phyloP scores from a whole-genome alignment of 2,113 vertebrate genomes.

The Lampris megalopsis region DNA sequence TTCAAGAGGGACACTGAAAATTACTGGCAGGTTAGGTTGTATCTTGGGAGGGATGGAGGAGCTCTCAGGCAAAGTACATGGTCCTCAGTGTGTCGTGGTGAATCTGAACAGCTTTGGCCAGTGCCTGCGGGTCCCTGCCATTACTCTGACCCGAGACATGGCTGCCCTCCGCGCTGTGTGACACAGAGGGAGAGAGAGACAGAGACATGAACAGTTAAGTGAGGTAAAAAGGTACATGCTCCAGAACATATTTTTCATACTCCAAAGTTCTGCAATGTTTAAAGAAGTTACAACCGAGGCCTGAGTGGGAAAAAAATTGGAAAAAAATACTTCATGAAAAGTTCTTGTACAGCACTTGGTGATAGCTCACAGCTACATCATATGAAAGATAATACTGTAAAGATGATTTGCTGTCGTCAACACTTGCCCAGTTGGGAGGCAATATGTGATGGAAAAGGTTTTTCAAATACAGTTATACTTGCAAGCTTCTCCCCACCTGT shows the following conservation, averaged over 20 bases:
- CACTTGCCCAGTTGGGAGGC: too few species aligned
- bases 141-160: conserved; percentile 85
- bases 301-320: too few species aligned
- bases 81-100: conserved; percentile 84
- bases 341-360: too few species aligned
- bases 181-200: neutral
- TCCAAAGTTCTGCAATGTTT: too few species aligned
- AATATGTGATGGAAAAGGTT: too few species aligned
- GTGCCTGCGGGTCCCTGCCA: conserved; percentile 78
- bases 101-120: conserved; percentile 84
- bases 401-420: too few species aligned
- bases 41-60: conserved; percentile 21
- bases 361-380: too few species aligned
- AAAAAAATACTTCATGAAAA: too few species aligned
- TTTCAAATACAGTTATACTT: neutral
- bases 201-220: neutral
- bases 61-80: conserved; percentile 83
- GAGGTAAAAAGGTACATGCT: too few species aligned
- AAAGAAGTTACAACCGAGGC: too few species aligned
- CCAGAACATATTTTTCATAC: too few species aligned
- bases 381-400: too few species aligned
- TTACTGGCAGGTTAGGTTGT: conserved; percentile 71
- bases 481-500: conserved; percentile 85
- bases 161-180: conserved; percentile 80
- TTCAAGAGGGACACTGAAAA: conserved; percentile 73